Conservation (phyloP, 1,140 invertebrate species). For the Drosophila chauvacae region DNA sequence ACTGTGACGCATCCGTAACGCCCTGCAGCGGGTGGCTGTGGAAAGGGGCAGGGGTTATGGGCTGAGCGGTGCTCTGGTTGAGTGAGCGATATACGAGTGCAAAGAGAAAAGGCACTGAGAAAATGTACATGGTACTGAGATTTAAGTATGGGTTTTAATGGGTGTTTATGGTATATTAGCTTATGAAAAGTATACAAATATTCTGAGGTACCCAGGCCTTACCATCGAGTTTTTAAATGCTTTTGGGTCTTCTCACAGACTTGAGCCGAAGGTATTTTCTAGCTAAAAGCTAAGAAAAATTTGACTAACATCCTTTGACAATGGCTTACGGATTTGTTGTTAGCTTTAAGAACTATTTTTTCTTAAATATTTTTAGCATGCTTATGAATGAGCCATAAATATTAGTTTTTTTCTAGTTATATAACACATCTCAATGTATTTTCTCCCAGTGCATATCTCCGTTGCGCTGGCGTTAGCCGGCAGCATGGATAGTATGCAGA, state of each 20-base stretch:
- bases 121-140: neutral
- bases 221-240: too few species aligned
- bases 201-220: too few species aligned
- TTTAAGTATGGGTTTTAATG: neutral
- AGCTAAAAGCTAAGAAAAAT: too few species aligned
- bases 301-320: too few species aligned
- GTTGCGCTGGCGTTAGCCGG: constrained; percentile 33
- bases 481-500: constrained; percentile 53
- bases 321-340: too few species aligned
- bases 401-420: too few species aligned
- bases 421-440: neutral
- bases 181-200: neutral
- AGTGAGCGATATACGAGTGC: constrained; percentile 50
- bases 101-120: neutral
- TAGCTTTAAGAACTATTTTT: too few species aligned
- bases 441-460: constrained; percentile 1
- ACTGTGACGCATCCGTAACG: constrained; percentile 69
- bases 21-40: constrained; percentile 16
- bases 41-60: neutral
- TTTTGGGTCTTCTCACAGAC: too few species aligned
- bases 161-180: neutral
- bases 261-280: too few species aligned
- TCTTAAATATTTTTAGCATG: too few species aligned
- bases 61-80: constrained; percentile 16
- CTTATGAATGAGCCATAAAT: too few species aligned